Conservation (phyloP, 2,797 vertebrate species). For the Phaenicophaeus curvirostris region DNA sequence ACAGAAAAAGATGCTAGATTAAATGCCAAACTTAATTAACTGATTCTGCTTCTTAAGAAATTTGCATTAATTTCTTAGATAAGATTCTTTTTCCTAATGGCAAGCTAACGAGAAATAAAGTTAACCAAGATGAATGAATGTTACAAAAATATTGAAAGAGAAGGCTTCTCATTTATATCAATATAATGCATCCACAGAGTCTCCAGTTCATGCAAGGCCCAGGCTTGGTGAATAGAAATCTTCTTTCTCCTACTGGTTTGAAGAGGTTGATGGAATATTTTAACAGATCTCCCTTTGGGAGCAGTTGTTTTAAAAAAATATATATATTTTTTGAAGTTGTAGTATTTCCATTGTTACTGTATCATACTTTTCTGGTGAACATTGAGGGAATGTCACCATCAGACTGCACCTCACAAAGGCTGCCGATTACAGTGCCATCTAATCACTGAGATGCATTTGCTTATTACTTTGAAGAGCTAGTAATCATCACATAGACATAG, state of each 20-base stretch:
- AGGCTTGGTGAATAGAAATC: neutral
- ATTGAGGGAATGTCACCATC: neutral
- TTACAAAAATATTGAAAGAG: neutral
- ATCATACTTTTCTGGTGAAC: neutral
- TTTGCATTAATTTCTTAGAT: neutral
- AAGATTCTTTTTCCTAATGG: neutral
- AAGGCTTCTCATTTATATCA: neutral
- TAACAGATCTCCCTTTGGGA: neutral
- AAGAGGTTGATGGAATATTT: neutral
- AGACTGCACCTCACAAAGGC: neutral
- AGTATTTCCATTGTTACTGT: neutral
- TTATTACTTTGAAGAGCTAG: slow-evolving; percentile 61
- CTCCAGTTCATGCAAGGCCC: neutral
- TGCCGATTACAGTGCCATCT: neutral
- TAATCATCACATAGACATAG: slow-evolving; percentile 58
- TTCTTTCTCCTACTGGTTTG: neutral
- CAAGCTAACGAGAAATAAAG: neutral
- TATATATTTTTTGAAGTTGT: neutral
- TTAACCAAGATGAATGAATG: neutral
- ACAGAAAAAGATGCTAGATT: neutral
- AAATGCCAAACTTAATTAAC: neutral
- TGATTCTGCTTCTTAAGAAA: neutral
- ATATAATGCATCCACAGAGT: neutral
- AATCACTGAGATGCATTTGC: slow-evolving; percentile 13
- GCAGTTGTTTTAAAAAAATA: neutral